These are phyloP conservation scores for Petrocephalus sullivani DNA, from an alignment of 2,797 vertebrate species.

Conservation along the genomic window DNA sequence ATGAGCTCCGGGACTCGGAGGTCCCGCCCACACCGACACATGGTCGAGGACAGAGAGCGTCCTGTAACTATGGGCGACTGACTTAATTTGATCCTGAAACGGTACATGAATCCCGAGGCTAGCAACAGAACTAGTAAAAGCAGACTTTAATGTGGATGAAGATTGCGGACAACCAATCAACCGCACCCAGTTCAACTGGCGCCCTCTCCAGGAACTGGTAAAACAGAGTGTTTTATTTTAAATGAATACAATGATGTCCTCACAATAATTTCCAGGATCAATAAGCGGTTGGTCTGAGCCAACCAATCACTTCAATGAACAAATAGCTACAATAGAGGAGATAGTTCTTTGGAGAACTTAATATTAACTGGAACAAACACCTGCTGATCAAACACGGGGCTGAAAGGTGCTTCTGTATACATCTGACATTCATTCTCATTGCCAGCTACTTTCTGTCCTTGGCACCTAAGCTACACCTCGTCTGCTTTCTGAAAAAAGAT, in stretches of 20 bases:
- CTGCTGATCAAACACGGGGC: background rate
- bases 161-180: background rate
- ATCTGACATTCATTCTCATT: background rate
- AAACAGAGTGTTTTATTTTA: background rate
- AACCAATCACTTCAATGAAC: background rate
- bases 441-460: constrained; percentile 21
- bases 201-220: background rate
- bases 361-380: background rate
- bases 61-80: background rate
- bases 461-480: constrained; percentile 11
- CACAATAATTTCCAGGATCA: background rate
- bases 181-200: background rate
- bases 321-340: background rate
- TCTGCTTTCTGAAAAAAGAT: constrained; percentile 27
- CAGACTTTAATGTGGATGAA: background rate
- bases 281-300: background rate
- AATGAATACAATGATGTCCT: background rate
- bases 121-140: background rate
- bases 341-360: background rate
- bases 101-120: background rate
- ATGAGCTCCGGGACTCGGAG: background rate
- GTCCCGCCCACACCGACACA: background rate
- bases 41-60: background rate
- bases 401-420: background rate
- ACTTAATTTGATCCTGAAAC: background rate